Evolutionary conservation across 1,140 invertebrate genomes (phyloP).

Genomic region (Limonius californicus): DNA sequence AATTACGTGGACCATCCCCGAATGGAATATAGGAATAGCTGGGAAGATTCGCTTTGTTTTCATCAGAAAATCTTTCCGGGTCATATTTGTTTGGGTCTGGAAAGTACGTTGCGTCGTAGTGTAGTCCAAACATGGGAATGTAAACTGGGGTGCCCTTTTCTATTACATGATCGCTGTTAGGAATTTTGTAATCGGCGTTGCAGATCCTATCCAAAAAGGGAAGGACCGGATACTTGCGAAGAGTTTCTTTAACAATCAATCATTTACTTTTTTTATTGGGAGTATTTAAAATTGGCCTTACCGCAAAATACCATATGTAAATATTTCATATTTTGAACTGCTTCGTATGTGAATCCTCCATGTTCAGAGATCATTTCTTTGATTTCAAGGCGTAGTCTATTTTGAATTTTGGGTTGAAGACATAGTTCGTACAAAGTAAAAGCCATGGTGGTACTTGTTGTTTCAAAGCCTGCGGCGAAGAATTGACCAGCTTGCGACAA

Average conservation of each 20-base stretch:
- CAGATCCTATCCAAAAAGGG: conserved; percentile 13
- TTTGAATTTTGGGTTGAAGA: conserved; percentile 52
- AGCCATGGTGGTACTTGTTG: conserved; percentile 65
- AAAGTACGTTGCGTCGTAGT: conserved; percentile 59
- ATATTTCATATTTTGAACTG: conserved; percentile 59
- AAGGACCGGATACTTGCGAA: conserved; percentile 17
- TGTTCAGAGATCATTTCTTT: conserved; percentile 47
- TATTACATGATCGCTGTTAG: conserved; percentile 49
- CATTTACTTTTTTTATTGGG: neutral
- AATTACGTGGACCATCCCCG: conserved; percentile 17
- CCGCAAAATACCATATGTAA: conserved; percentile 56
- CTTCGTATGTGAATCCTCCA: conserved; percentile 57
- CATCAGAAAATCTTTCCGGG: conserved; percentile 51
- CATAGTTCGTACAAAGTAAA: conserved; percentile 61
- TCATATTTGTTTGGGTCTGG: conserved; percentile 62
- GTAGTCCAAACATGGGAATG: no score
- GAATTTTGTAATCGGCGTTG: conserved; percentile 44
- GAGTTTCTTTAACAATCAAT: conserved; percentile 9
- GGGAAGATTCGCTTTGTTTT: conserved; percentile 50
- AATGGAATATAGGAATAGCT: neutral
- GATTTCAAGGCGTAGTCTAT: conserved; percentile 53
- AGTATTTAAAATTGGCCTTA: conserved; percentile 28
- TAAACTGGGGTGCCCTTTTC: no score
- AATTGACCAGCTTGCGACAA: conserved; percentile 66
- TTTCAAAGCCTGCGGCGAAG: conserved; percentile 73